Evolutionary conservation across 2,888 invertebrate species (phyloP).

Genomic region (Lepidonotus clava): DNA sequence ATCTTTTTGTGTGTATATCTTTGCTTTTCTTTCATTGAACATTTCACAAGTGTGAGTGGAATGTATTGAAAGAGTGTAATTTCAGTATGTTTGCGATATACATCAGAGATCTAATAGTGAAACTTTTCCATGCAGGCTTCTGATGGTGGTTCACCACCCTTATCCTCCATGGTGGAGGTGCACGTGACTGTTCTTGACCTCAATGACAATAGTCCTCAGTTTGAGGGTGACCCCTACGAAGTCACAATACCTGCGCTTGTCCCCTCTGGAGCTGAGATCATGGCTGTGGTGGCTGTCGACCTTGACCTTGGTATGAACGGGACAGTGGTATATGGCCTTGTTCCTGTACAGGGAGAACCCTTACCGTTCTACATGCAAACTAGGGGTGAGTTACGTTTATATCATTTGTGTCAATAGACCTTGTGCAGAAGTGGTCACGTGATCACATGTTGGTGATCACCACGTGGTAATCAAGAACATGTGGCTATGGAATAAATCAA

Average conservation of each 20-base stretch:
- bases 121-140: neutral
- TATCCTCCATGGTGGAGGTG: slow-evolving; percentile 64
- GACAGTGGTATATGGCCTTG: slow-evolving; percentile 61
- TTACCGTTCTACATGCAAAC: slow-evolving; percentile 57
- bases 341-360: neutral
- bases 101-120: too few species aligned
- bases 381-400: slow-evolving; percentile 40
- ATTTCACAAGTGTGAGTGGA: too few species aligned
- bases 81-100: too few species aligned
- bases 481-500: too few species aligned
- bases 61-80: too few species aligned
- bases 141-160: slow-evolving; percentile 58
- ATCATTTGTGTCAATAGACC: neutral
- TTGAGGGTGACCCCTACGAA: slow-evolving; percentile 33
- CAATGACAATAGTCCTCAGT: slow-evolving; percentile 55
- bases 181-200: slow-evolving; percentile 59
- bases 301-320: slow-evolving; percentile 63
- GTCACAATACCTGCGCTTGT: neutral
- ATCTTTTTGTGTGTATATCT: too few species aligned
- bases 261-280: slow-evolving; percentile 59
- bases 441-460: too few species aligned
- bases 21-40: too few species aligned
- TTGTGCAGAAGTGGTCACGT: too few species aligned
- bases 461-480: too few species aligned
- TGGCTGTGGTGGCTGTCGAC: slow-evolving; percentile 62